phyloP scores from a whole-genome alignment of 2,113 vertebrate genomes.

The Riparia riparia region DNA sequence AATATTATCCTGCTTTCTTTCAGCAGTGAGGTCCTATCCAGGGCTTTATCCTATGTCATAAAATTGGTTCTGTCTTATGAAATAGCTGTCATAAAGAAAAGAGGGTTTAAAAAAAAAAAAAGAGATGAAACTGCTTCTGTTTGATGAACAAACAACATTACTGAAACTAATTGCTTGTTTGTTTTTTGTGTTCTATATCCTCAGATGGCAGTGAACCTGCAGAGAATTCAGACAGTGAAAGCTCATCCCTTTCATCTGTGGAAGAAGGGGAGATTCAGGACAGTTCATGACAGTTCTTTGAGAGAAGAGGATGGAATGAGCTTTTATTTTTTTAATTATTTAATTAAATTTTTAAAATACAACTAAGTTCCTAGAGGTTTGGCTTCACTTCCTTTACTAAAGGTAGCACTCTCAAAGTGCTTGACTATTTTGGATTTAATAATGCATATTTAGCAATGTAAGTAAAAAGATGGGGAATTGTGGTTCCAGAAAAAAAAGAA shows the following conservation, averaged over 20 bases:
- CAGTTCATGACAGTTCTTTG: slow-evolving; percentile 19
- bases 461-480: neutral
- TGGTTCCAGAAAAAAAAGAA: neutral
- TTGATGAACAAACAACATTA: neutral
- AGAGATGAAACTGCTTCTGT: neutral
- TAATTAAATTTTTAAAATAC: slow-evolving; percentile 5
- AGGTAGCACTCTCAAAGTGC: neutral
- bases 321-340: neutral
- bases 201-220: slow-evolving; percentile 71
- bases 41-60: neutral
- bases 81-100: neutral
- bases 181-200: neutral
- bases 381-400: neutral
- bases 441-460: neutral
- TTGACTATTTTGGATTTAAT: neutral
- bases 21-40: neutral
- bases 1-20: neutral
- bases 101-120: neutral
- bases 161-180: slow-evolving; percentile 60
- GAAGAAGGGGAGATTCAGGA: slow-evolving; percentile 73
- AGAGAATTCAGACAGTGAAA: slow-evolving; percentile 52
- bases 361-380: neutral
- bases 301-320: neutral
- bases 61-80: neutral
- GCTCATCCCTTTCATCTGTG: slow-evolving; percentile 58